phyloP scores from a whole-genome alignment of 2,113 vertebrate species.

The Lathamus discolor region DNA sequence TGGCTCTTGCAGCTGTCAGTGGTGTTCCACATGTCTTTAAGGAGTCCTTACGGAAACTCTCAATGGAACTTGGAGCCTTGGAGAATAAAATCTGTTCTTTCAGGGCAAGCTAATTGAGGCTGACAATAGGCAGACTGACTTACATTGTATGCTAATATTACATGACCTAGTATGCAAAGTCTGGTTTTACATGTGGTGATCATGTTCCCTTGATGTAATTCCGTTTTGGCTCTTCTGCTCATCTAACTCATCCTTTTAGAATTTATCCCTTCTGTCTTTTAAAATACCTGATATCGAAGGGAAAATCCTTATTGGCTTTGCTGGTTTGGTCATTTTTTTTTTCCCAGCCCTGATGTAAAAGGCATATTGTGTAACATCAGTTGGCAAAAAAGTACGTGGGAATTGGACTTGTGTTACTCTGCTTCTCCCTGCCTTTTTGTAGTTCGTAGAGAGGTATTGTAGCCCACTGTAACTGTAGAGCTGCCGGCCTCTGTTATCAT shows the following conservation, averaged over 20 bases:
- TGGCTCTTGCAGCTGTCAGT: neutral
- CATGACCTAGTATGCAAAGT: neutral
- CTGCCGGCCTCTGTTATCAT: neutral
- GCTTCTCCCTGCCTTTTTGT: neutral
- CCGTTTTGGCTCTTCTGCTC: neutral
- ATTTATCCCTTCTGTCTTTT: neutral
- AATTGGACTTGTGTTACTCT: neutral
- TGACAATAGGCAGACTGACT: neutral
- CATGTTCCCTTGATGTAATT: neutral
- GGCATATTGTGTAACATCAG: neutral
- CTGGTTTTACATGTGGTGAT: neutral
- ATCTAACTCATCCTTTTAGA: neutral
- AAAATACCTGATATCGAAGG: neutral
- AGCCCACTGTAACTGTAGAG: neutral
- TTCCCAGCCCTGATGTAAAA: neutral
- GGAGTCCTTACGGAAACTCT: neutral
- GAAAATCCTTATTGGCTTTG: neutral
- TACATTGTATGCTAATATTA: accelerated
- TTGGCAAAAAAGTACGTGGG: neutral
- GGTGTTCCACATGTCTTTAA: neutral
- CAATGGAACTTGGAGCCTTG: neutral
- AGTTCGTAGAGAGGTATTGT: neutral
- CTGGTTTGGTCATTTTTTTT: neutral
- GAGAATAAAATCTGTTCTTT: neutral
- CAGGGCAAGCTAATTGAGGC: neutral